Base-by-base conservation (phyloP, 2,797 vertebrate species). In the Sebastes matsubarae region DNA sequence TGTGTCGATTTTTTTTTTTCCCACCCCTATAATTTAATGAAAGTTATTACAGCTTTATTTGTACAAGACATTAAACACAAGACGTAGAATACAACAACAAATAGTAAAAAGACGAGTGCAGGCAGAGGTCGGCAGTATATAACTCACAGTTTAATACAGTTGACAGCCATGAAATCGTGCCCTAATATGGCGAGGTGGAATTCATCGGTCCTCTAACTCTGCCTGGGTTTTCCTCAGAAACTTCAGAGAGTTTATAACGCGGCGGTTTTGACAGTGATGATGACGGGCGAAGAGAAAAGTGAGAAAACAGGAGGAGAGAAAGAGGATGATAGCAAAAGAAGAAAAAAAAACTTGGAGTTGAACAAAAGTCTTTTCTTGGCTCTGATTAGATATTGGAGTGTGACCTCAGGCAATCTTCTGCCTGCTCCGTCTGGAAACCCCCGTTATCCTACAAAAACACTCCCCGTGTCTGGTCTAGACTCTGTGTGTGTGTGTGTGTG, bases 361-460 rank as follows among this genome's bases (percentile, higher is more conserved):
- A 89, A 88, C 84, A 73, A 64, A 85, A 78, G 71, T 60, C 59
- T 68, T 83, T 75, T 82, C 69, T 70, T 12, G 8, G 32, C 77
- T 73, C 54, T 70, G 85, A 89, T 91, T 81, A 81, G 85, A 80
- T 86, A 84, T 91, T 54, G 25, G 27, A 77, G 66, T 75, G 24
- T 74, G 68, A 90, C 91, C 88, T 87, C 77, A 52, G 84, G 88
- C 84, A 25, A 64, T 90, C 77, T 81, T 80, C 82, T 83, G 67
- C 82, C 20, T 54, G 50, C 50, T 86, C 59, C 1, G 71, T 66
- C 87, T 91, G 92, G 91, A 94, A 94, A 91, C 87, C 91, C 90
- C 92, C 91, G 63, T 81, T 71, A 83, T 81, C 57, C 77, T 65
- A 29, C 75, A 74, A 82, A 88, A 90, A 82, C 81, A 80, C 77